These are phyloP conservation scores for Pantherophis alleghaniensis DNA, from an alignment of 2,797 vertebrate genomes.

Conservation along the genomic window DNA sequence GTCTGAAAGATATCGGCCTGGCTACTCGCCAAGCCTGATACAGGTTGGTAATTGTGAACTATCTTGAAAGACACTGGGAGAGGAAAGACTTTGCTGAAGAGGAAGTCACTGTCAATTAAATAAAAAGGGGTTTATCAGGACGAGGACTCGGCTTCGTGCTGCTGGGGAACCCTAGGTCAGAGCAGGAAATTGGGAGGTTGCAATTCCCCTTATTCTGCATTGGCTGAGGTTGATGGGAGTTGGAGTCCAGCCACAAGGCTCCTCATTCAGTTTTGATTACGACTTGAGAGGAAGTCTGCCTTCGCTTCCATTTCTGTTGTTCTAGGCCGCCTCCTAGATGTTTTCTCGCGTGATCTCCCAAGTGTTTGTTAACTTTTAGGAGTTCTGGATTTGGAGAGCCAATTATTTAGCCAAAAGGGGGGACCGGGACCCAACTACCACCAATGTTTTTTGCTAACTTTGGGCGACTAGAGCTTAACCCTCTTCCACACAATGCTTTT, in stretches of 20 bases:
- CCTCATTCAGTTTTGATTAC: not conserved
- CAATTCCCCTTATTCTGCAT: not conserved
- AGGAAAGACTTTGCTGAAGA: no score
- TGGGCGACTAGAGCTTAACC: not conserved
- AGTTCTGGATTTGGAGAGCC: not conserved
- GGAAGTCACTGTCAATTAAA: no score
- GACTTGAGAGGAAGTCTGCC: no score
- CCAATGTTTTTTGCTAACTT: not conserved
- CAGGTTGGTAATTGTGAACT: no score
- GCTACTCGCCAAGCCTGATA: no score
- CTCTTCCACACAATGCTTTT: not conserved
- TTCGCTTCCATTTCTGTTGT: not conserved
- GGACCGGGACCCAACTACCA: fast-evolving
- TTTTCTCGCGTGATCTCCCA: not conserved
- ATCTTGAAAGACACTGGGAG: no score
- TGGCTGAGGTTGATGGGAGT: not conserved
- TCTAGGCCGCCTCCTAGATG: no score
- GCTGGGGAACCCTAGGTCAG: no score
- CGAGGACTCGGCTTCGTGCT: no score
- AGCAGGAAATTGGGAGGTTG: not conserved
- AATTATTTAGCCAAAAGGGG: not conserved
- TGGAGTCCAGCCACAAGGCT: not conserved
- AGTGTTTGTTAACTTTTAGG: not conserved
- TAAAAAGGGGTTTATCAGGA: no score
- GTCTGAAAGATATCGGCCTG: no score